phyloP scores from a whole-genome alignment of 1,140 invertebrate species.

The Phocides pigmalion region DNA sequence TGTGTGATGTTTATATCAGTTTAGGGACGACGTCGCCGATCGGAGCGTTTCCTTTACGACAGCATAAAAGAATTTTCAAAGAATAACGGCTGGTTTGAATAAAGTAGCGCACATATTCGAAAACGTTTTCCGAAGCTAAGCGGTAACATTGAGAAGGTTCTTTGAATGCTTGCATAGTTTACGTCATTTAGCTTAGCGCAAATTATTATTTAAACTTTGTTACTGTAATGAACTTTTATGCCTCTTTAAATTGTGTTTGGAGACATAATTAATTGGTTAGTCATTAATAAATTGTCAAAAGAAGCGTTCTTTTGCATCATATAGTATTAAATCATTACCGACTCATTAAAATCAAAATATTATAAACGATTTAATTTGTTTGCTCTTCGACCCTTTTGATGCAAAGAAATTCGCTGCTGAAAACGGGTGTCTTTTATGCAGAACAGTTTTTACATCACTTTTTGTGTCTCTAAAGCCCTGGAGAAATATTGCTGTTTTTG shows the following conservation, averaged over 20 bases:
- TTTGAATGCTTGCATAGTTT: conserved; percentile 1
- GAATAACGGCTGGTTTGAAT: conserved; percentile 60
- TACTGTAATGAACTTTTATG: too few relatives aligned
- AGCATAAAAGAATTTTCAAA: conserved; percentile 60
- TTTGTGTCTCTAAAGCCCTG: conserved; percentile 19
- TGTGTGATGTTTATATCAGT: conserved; percentile 69
- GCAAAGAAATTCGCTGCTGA: conserved; percentile 3
- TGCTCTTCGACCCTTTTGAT: conserved; percentile 5
- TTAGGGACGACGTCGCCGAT: conserved; percentile 68
- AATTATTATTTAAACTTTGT: too few relatives aligned
- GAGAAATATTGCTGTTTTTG: conserved; percentile 30
- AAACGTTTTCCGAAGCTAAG: conserved; percentile 25
- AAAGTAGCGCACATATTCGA: conserved; percentile 42
- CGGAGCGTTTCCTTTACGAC: conserved; percentile 60
- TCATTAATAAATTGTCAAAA: too few relatives aligned
- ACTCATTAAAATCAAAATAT: not conserved
- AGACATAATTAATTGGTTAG: too few relatives aligned
- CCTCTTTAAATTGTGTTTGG: too few relatives aligned
- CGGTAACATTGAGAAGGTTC: conserved; percentile 3
- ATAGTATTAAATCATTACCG: not conserved
- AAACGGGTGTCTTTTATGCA: conserved; percentile 11
- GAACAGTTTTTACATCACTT: conserved; percentile 11
- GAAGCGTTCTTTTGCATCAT: too few relatives aligned
- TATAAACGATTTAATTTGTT: conserved; percentile 5
- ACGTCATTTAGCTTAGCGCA: too few relatives aligned